Percentiles rank a stretch among this genome's conserved stretches.
phyloP scores from a whole-genome alignment of 30 jellyfish, hydroid and myxozoan genomes.

The Nemopilema nomurai region DNA sequence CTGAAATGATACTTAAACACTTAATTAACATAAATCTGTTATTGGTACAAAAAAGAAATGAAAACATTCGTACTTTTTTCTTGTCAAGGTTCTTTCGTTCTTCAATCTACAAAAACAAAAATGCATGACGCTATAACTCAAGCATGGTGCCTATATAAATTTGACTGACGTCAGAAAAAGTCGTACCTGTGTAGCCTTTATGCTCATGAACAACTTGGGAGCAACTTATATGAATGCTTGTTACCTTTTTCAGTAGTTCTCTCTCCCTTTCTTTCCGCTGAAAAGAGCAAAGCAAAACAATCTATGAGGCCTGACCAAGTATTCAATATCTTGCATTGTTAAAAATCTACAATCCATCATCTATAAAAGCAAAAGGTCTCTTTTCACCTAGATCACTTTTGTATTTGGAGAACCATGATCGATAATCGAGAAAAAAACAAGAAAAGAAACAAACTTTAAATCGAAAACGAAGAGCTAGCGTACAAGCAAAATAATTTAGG shows the following conservation, averaged over 20 bases:
- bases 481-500: background rate
- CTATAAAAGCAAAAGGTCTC: too few species aligned
- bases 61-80: background rate
- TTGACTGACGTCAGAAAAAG: too few species aligned
- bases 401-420: too few species aligned
- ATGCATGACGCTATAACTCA: too few species aligned
- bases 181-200: too few species aligned
- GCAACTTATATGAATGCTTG: background rate
- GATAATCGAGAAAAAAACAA: too few species aligned
- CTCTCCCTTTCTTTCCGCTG: constrained; percentile 34
- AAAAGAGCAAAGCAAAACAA: background rate
- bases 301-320: too few species aligned
- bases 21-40: background rate
- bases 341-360: background rate
- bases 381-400: too few species aligned
- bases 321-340: background rate
- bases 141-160: too few species aligned
- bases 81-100: constrained; percentile 13
- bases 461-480: background rate
- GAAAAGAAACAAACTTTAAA: too few species aligned
- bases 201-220: too few species aligned
- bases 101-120: constrained; percentile 14
- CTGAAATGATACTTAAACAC: too few species aligned
- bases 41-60: background rate
- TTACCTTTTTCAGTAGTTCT: constrained; percentile 19